Base-by-base conservation (phyloP, 2,797 vertebrate species). In the Parauchenoglanis punctatus region DNA sequence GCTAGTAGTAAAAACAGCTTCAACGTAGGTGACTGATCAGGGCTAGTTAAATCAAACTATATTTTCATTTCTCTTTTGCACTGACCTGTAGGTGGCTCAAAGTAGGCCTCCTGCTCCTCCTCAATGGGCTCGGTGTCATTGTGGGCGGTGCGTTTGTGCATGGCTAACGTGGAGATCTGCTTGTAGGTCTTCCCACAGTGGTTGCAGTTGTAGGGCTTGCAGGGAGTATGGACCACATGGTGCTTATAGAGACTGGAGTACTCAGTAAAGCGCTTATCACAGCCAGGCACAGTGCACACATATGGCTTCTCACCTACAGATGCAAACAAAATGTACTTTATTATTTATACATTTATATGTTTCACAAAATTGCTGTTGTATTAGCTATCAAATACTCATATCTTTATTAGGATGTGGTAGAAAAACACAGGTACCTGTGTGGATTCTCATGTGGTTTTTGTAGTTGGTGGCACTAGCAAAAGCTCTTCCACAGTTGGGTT, bases 211-310 rank as follows among this genome's bases (percentile, higher is more conserved):
- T 99, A 99, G 7, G 99, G 99, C 95, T 99, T 99, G 93, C 98
- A 99, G 86, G 98, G 98, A 5, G 98, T 99, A 89, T 99, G 99
- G 90, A 99, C 99, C 81, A 99, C 99, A 46, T 99, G 98, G 92
- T 99, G 98, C 93, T 99, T 99, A 93, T 99, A 99, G 89, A 99
- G 95, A 94, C 99, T 99, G 92, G 99, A 99, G 94, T 99, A 99
- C 91, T 99, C 98, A 8, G 99, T 99, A 95, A 99, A 99, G 86
- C 98, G 97, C 94, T 99, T 99, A 89, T 99, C 98, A 93, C 99
- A 99, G 49, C 98, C 98, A 83, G 98, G 98, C 89, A 99, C 98
- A 49, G 98, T 99, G 92, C 99, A 99, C 86, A 99, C 98, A 17
- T 99, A 99, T 0, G 99, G 99, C 92, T 99, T 99, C 94, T 99